These are phyloP conservation scores for Procambarus clarkii DNA, from an alignment of 1,140 invertebrate genomes.

Conservation along the genomic window DNA sequence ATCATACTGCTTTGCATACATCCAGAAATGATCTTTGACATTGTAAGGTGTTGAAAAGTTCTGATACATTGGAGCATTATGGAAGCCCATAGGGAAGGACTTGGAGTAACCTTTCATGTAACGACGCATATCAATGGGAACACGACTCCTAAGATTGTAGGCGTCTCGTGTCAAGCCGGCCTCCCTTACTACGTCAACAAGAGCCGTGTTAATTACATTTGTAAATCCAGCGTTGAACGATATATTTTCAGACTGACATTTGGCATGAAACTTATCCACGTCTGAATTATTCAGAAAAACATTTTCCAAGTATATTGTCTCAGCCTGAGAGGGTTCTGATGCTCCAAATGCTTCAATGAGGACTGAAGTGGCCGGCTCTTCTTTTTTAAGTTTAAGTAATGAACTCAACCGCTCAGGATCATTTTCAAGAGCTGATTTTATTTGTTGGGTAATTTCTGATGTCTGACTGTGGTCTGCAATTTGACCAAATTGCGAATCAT, in stretches of 20 bases:
- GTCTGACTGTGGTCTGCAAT: background rate
- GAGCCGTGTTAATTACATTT: slow-evolving; percentile 1
- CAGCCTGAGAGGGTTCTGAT: background rate
- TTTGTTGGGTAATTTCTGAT: background rate
- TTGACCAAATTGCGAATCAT: background rate
- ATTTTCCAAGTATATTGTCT: background rate
- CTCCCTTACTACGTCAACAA: slow-evolving; percentile 32
- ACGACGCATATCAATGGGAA: slow-evolving; percentile 8
- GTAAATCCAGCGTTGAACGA: slow-evolving; percentile 19
- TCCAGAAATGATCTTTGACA: slow-evolving; percentile 12
- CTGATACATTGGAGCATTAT: background rate
- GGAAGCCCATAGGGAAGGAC: background rate
- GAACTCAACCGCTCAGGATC: background rate
- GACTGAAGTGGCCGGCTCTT: background rate
- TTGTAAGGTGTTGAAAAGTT: background rate
- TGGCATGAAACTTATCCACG: background rate
- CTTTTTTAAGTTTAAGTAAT: background rate
- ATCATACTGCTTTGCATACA: slow-evolving; percentile 20
- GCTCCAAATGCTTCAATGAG: slow-evolving; percentile 10
- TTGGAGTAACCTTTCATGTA: background rate
- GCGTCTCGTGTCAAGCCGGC: background rate
- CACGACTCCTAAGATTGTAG: background rate
- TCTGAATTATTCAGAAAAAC: background rate
- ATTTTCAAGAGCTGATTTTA: background rate
- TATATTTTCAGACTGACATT: background rate